These are phyloP conservation scores for Leucophenga montana DNA, from an alignment of 2,888 invertebrate species.

Conservation along the genomic window DNA sequence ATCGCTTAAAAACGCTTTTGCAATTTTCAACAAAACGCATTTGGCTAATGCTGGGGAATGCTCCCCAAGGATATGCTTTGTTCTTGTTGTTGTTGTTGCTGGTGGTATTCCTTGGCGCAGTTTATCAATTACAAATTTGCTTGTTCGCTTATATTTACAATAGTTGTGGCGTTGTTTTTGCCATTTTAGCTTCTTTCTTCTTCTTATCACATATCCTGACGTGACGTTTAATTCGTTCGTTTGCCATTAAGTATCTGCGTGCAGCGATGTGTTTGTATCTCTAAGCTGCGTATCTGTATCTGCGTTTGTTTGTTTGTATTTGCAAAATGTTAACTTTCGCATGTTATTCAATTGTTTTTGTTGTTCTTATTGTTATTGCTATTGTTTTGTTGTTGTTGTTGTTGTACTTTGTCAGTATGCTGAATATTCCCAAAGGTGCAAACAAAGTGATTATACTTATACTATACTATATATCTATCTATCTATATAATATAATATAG, in stretches of 20 bases:
- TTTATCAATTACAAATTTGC: conserved; percentile 27
- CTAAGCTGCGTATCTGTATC: background rate
- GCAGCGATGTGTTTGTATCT: too few relatives aligned
- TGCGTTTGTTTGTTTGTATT: background rate
- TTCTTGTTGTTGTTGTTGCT: background rate
- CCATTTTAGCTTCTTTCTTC: conserved; percentile 1
- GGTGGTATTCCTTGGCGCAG: background rate
- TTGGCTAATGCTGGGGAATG: conserved; percentile 21
- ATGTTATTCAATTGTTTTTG: conserved; percentile 22
- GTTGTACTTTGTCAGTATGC: conserved; percentile 26
- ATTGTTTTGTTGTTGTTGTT: conserved; percentile 31
- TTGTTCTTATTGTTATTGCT: conserved; percentile 27
- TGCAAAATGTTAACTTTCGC: conserved; percentile 2
- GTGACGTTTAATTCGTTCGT: conserved; percentile 24
- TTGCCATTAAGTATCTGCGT: background rate
- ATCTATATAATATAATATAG: too few relatives aligned
- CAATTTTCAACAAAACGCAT: conserved; percentile 15
- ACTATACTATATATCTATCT: conserved; percentile 44
- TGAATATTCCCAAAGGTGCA: conserved; percentile 69
- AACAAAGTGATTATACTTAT: conserved; percentile 70
- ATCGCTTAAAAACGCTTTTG: conserved; percentile 32
- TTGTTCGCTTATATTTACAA: background rate
- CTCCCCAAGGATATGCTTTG: conserved; percentile 15
- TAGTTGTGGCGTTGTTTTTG: conserved; percentile 5
- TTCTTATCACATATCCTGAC: conserved; percentile 22